Percentiles rank a stretch among this genome's conserved stretches.
phyloP scores from a whole-genome alignment of 2,888 invertebrate genomes.

The Eurytoma adleriae region DNA sequence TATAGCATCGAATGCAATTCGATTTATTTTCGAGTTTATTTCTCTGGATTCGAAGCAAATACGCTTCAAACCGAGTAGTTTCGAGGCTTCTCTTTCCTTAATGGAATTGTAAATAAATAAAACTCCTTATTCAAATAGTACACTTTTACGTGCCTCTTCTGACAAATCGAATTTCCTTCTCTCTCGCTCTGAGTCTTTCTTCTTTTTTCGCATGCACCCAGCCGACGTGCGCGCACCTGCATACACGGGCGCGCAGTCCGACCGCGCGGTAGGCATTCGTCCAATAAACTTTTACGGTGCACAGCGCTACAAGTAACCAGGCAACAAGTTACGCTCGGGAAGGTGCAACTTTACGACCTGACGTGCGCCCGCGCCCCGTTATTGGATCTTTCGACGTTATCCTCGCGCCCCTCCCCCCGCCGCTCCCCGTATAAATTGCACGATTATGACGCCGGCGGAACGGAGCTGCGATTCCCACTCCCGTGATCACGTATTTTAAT shows the following conservation, averaged over 20 bases:
- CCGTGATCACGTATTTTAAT: not conserved
- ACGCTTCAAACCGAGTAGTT: not conserved
- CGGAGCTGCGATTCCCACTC: not conserved
- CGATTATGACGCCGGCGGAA: not conserved
- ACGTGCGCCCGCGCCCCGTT: conserved; percentile 11
- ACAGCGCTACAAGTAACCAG: not conserved
- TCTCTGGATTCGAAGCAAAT: not conserved
- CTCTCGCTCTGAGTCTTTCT: not conserved
- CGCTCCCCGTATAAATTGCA: not conserved
- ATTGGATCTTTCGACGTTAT: conserved; percentile 22
- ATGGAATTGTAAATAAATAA: not conserved
- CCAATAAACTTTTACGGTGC: conserved; percentile 47
- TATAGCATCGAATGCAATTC: too few species aligned
- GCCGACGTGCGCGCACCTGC: not conserved
- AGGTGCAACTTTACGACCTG: conserved; percentile 39
- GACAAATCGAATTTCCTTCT: conserved; percentile 8
- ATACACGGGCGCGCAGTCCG: not conserved
- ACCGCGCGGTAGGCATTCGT: conserved; percentile 4
- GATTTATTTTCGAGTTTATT: conserved; percentile 7
- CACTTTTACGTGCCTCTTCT: not conserved
- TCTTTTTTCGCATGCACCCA: not conserved
- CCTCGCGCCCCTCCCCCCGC: not conserved
- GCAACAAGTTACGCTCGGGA: conserved; percentile 37
- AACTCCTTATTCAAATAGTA: conserved; percentile 3
- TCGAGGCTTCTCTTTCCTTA: not conserved